Evolutionary conservation across 37 sponge, comb jelly and placozoan species (phyloP), one percentile per base, ranked within the genome.

Genomic region (Hormiphora californensis): DNA sequence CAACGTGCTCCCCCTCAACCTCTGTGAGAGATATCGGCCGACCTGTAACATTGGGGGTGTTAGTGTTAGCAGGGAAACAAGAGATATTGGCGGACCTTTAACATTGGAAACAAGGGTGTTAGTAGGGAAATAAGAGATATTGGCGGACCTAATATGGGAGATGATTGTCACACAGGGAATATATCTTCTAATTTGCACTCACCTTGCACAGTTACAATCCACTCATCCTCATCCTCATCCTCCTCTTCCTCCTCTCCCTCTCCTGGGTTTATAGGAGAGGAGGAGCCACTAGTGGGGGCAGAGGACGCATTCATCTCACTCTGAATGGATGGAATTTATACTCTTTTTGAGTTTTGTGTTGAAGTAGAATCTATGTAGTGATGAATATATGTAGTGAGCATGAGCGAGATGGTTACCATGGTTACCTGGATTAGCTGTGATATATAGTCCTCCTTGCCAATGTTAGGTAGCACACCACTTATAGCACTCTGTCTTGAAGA

Each of bases 211-310:
- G 33, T 65, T 15, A 65, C 67, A 1, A 65, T 35, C 67, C 67
- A 65, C 67, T 59, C 62, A 59, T 65, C 67, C 37, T 33, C 67
- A 3, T 65, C 67, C 37, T 65, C 67, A 17, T 65, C 67, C 37
- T 65, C 67, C 8, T 65, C 67, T 11, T 65, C 67, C 12, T 35
- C 38, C 32, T 36, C 67, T 65, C n/a, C n/a, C n/a, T n/a, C n/a
- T n/a, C n/a, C n/a, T n/a, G n/a, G n/a, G n/a, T n/a, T n/a, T n/a
- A n/a, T n/a, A n/a, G 67, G 67, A 65, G 67, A 65, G 37, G 67
- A 65, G 37, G 67, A 65, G 3, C 67, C 67, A 65, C 67, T 65
- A 28, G 67, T 65, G 8, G 67, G 67, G 9, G 67, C 67, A 28
- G 67, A 65, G 1, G 67, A 65, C 28, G 37, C 35, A 15, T 28